phyloP scores from a whole-genome alignment of 2,797 vertebrate species.

The Centropyge bicolor region DNA sequence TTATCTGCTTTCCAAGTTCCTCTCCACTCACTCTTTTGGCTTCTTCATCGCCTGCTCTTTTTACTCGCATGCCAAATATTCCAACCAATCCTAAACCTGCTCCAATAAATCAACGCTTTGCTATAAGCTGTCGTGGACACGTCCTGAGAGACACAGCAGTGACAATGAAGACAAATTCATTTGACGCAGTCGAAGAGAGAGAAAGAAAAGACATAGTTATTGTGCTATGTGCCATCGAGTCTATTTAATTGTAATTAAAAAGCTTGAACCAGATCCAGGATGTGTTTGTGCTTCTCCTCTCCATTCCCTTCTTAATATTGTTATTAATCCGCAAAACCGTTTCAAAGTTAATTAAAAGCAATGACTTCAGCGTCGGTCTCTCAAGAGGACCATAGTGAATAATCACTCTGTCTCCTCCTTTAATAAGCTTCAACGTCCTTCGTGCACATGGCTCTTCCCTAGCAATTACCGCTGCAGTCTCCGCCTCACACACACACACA shows the following conservation, averaged over 20 bases:
- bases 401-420: constrained; percentile 87
- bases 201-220: constrained; percentile 60
- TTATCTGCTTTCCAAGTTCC: constrained; percentile 59
- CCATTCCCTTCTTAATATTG: constrained; percentile 86
- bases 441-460: constrained; percentile 80
- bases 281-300: constrained; percentile 81
- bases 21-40: constrained; percentile 43
- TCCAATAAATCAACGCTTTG: constrained; percentile 48
- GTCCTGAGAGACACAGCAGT: constrained; percentile 37
- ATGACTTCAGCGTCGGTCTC: constrained; percentile 85
- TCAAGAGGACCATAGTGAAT: constrained; percentile 85
- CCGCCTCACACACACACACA: constrained; percentile 56
- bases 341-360: constrained; percentile 89
- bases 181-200: constrained; percentile 6
- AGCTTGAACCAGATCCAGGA: constrained; percentile 84
- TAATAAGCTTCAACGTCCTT: constrained; percentile 85
- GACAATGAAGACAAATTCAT: constrained; percentile 58
- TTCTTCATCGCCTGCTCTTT: constrained; percentile 47
- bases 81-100: constrained; percentile 42
- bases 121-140: constrained; percentile 40
- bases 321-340: constrained; percentile 89
- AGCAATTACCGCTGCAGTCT: constrained; percentile 79
- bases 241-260: constrained; percentile 86
- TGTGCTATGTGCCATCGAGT: constrained; percentile 72
- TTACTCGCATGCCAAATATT: constrained; percentile 45